A percentile compares a stretch with the other conserved stretches of the same genome.
phyloP scores from a whole-genome alignment of 2,113 vertebrate species.

The Fulica atra region DNA sequence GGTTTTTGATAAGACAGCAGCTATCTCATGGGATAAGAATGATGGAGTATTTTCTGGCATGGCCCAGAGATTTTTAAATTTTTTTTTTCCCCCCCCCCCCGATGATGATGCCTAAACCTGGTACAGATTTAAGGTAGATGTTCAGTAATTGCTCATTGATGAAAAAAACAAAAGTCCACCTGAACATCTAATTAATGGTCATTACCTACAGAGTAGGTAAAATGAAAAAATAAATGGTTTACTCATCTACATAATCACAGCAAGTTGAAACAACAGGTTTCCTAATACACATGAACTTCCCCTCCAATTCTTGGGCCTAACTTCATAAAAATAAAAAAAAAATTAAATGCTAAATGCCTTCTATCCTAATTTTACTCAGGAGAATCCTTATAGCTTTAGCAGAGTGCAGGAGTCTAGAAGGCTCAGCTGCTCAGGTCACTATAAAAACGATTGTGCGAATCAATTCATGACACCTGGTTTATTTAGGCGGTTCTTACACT shows the following conservation, averaged over 20 bases:
- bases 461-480: constrained; percentile 35
- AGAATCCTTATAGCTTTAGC: constrained; percentile 36
- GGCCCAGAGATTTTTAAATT: neutral
- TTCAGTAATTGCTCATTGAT: neutral
- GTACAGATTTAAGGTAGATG: neutral
- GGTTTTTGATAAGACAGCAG: neutral
- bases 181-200: constrained; percentile 11
- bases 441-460: neutral
- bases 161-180: neutral
- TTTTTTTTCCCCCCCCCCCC: neutral
- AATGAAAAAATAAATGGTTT: neutral
- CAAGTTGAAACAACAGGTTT: neutral
- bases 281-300: neutral
- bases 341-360: constrained; percentile 16
- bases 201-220: neutral
- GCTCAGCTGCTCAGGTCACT: neutral
- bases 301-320: neutral
- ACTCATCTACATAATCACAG: neutral
- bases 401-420: constrained; percentile 34
- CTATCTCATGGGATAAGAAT: neutral
- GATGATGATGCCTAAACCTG: neutral
- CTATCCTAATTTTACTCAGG: constrained; percentile 8
- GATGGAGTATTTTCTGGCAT: neutral
- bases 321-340: neutral
- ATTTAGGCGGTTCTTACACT: neutral